These are phyloP conservation scores for Ectropis crepuscularia DNA, from an alignment of 2,888 invertebrate species.

Conservation along the genomic window DNA sequence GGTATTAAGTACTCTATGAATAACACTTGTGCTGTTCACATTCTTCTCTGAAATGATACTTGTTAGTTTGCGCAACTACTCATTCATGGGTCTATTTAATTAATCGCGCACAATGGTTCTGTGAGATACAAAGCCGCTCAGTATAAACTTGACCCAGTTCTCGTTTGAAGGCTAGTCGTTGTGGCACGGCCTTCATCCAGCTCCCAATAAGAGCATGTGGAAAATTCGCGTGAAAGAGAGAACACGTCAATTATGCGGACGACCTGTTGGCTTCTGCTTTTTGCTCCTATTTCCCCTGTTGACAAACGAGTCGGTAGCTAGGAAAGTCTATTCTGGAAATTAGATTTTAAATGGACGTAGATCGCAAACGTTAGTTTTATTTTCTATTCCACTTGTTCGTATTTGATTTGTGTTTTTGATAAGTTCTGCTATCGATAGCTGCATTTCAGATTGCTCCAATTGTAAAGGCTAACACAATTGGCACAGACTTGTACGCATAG, in stretches of 20 bases:
- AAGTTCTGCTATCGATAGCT: slow-evolving; percentile 13
- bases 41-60: slow-evolving; percentile 20
- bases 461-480: neutral
- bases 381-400: neutral
- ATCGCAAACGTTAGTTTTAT: neutral
- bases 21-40: slow-evolving; percentile 20
- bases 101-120: slow-evolving; percentile 31
- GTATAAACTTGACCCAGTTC: slow-evolving; percentile 60
- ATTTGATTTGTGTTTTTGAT: slow-evolving; percentile 8
- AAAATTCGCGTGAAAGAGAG: slow-evolving; percentile 51
- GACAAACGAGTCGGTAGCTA: slow-evolving; percentile 31
- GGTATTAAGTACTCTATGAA: slow-evolving; percentile 13
- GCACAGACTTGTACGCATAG: neutral
- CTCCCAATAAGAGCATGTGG: slow-evolving; percentile 53
- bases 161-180: slow-evolving; percentile 48
- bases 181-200: slow-evolving; percentile 55
- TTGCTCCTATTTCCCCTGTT: slow-evolving; percentile 33
- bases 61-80: slow-evolving; percentile 32
- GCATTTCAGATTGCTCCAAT: slow-evolving; percentile 2
- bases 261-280: slow-evolving; percentile 40
- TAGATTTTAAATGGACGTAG: slow-evolving; percentile 19
- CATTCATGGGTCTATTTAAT: slow-evolving; percentile 36
- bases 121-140: slow-evolving; percentile 43
- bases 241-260: slow-evolving; percentile 49
- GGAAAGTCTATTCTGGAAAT: slow-evolving; percentile 30